Base-by-base conservation (phyloP, 2,113 vertebrate species). In the Oncorhynchus gorbuscha region DNA sequence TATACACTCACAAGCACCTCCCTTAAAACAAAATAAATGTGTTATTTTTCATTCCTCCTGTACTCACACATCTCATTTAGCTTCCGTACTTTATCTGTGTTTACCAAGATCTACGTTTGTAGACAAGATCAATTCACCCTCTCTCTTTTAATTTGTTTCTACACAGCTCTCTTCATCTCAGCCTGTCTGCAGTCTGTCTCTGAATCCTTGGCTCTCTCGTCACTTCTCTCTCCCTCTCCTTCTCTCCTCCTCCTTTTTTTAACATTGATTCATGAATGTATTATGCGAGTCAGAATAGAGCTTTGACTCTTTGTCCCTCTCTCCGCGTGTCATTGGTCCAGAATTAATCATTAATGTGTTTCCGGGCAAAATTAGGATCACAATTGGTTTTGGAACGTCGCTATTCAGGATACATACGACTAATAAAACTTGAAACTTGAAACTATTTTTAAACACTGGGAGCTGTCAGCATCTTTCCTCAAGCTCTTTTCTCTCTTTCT, bases 261-360 rank as follows among this genome's bases (percentile, higher is more conserved):
- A 16, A 85, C 77, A 85, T 72, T 8, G 39, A 85, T 81, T 87
- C 89, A 91, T 91, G 84, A 90, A 90, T 91, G 89, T 87, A 89
- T 92, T 86, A 91, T 92, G 86, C 1, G 87, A 87, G 89, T 90
- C 88, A 84, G 90, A 90, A 91, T 89, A 84, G 89, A 89, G 87
- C 86, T 78, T 89, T 84, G 83, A 84, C 83, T 90, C 85, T 89
- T 88, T 86, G 86, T 92, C 87, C 78, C 66, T 45, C 66, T 84
- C 69, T 3, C 83, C 51, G 81, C 85, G 83, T 90, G 87, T 86
- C 88, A 87, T 86, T 89, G 91, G 86, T 86, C 87, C 70, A 74
- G 55, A 88, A 89, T 91, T 77, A 91, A 92, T 91, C 84, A 90
- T 92, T 87, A 85, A 92, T 74, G 30, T 74, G 61, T 77, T 55